These are phyloP conservation scores for Tortrix viridana DNA, from an alignment of 2,888 invertebrate species.

Conservation along the genomic window DNA sequence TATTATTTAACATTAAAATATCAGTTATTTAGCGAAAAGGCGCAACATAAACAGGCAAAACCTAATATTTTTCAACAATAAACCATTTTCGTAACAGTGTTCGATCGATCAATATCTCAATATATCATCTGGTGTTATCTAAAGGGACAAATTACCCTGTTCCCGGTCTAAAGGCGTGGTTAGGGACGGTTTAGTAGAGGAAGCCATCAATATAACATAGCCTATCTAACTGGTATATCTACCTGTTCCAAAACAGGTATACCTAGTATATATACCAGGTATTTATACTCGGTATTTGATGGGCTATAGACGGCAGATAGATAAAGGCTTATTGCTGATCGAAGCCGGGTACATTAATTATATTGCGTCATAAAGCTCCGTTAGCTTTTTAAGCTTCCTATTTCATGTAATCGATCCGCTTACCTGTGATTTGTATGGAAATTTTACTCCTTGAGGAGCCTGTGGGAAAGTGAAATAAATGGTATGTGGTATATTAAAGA, in stretches of 20 bases:
- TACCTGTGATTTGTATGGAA: slow-evolving; percentile 27
- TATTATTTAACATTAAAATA: too few species aligned
- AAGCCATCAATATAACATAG: slow-evolving; percentile 33
- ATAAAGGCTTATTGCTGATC: slow-evolving; percentile 25
- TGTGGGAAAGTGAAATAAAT: background rate
- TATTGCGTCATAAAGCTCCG: slow-evolving; percentile 22
- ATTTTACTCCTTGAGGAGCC: slow-evolving; percentile 2
- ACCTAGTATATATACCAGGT: slow-evolving; percentile 3
- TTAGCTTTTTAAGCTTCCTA: slow-evolving; percentile 28
- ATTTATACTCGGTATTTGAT: slow-evolving; percentile 27
- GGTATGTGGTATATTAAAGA: background rate
- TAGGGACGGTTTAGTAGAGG: slow-evolving; percentile 25
- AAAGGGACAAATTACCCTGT: slow-evolving; percentile 29
- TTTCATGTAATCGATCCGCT: slow-evolving; percentile 13
- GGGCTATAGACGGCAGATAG: slow-evolving; percentile 18
- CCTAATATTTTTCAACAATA: background rate
- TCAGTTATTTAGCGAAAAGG: too few species aligned
- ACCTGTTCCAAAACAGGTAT: slow-evolving; percentile 18
- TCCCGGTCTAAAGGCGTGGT: slow-evolving; percentile 17
- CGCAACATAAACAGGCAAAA: too few species aligned
- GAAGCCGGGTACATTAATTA: slow-evolving; percentile 13
- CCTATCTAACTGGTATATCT: slow-evolving; percentile 26
- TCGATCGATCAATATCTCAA: slow-evolving; percentile 2
- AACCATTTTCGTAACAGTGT: background rate
- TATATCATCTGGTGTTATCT: slow-evolving; percentile 29